phyloP scores from a whole-genome alignment of 2,797 vertebrate genomes.

The Chrosomus eos region DNA sequence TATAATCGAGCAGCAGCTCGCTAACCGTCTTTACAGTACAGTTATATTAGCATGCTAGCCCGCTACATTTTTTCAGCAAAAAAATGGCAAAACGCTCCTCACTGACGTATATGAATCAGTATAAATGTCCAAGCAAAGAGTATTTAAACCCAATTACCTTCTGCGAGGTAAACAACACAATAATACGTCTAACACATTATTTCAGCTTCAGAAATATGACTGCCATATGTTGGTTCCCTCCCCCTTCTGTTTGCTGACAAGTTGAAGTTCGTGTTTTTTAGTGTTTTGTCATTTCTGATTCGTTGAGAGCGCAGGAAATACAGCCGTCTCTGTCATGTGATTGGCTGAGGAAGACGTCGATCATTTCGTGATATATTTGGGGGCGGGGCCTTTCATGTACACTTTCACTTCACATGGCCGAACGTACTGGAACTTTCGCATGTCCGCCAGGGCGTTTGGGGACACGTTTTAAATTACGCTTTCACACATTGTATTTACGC shows the following conservation, averaged over 20 bases:
- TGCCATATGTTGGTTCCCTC: slow-evolving; percentile 72
- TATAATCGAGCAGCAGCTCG: slow-evolving; percentile 22
- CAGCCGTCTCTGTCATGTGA: slow-evolving; percentile 46
- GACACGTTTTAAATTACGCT: background rate
- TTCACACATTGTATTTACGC: background rate
- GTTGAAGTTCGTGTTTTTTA: slow-evolving; percentile 65
- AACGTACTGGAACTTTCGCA: slow-evolving; percentile 58
- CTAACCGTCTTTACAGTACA: slow-evolving; percentile 51
- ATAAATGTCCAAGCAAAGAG: slow-evolving; percentile 48
- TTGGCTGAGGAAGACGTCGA: slow-evolving; percentile 63
- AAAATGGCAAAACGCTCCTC: background rate
- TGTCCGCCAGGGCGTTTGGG: background rate
- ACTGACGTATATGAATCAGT: background rate
- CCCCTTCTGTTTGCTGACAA: slow-evolving; percentile 78
- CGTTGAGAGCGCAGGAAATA: slow-evolving; percentile 69
- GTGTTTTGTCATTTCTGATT: slow-evolving; percentile 71
- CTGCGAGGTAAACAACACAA: slow-evolving; percentile 53
- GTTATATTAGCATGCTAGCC: slow-evolving; percentile 57
- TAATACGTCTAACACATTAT: slow-evolving; percentile 62
- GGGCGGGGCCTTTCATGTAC: slow-evolving; percentile 39
- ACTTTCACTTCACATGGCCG: slow-evolving; percentile 39
- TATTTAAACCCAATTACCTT: slow-evolving; percentile 62
- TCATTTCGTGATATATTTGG: slow-evolving; percentile 33
- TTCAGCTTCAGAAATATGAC: slow-evolving; percentile 75
- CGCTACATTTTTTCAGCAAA: slow-evolving; percentile 18